Conservation (phyloP, 2,888 invertebrate genomes). For the Hermaeophaga mercurialis region DNA sequence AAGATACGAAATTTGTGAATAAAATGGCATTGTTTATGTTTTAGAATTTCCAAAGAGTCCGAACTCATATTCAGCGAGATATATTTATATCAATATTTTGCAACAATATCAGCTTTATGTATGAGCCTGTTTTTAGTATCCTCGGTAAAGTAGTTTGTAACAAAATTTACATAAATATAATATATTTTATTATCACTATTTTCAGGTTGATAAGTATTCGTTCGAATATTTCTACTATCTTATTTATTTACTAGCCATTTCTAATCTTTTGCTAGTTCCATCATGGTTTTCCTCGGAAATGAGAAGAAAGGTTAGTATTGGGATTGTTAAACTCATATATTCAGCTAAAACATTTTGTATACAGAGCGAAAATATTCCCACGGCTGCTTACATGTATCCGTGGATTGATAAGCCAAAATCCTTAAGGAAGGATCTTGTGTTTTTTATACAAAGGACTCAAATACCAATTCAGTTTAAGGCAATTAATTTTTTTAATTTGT, state of each 20-base stretch:
- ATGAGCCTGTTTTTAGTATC: constrained; percentile 37
- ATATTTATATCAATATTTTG: constrained; percentile 34
- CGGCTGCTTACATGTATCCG: no score
- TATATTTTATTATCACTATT: neutral
- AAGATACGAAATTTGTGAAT: no score
- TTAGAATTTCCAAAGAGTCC: constrained; percentile 30
- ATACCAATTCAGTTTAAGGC: constrained; percentile 28
- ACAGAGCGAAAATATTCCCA: no score
- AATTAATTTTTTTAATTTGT: constrained; percentile 19
- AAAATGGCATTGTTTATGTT: no score
- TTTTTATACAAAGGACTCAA: no score
- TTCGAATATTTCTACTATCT: constrained; percentile 32
- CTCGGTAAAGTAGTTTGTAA: constrained; percentile 28
- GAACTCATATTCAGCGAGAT: no score
- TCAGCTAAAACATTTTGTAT: no score
- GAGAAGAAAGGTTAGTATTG: no score
- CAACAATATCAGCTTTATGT: constrained; percentile 32
- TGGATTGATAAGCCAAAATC: no score
- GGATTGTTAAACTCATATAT: no score
- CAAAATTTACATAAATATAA: neutral
- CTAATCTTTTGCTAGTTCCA: constrained; percentile 30
- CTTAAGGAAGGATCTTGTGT: no score
- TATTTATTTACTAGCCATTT: constrained; percentile 23
- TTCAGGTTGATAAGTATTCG: constrained; percentile 12
- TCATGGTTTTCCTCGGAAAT: constrained; percentile 39